Evolutionary conservation across 2,113 vertebrate genomes (phyloP).

Genomic region (Zootoca vivipara): DNA sequence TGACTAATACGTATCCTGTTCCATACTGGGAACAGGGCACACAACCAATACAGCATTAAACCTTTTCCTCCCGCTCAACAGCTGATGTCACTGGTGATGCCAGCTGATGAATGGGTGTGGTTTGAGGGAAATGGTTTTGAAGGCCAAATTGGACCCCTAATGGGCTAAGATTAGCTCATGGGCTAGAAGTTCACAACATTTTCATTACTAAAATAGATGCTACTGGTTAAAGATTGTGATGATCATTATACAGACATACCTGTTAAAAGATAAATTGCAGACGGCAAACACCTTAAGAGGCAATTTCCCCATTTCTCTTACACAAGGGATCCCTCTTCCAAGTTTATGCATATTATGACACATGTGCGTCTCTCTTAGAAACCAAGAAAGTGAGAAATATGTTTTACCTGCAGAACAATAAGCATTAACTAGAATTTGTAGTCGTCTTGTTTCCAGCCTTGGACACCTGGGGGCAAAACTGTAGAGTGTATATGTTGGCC

Average conservation of each 20-base stretch:
- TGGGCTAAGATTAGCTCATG: too few species aligned
- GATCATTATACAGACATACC: background rate
- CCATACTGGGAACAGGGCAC: too few species aligned
- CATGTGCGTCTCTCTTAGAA: background rate
- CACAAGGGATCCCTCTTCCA: background rate
- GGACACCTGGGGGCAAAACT: too few species aligned
- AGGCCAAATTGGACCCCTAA: too few species aligned
- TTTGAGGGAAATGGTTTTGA: too few species aligned
- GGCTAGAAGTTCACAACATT: too few species aligned
- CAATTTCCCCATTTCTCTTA: background rate
- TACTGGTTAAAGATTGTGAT: background rate
- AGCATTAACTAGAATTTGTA: background rate
- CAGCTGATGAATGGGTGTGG: too few species aligned
- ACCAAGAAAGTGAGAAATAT: background rate
- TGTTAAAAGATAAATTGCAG: background rate
- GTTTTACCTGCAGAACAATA: background rate
- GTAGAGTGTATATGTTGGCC: too few species aligned
- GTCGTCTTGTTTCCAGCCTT: background rate
- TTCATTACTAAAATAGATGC: background rate
- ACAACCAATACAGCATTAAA: too few species aligned
- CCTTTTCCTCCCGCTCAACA: too few species aligned
- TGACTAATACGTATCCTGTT: too few species aligned
- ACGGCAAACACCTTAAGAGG: background rate
- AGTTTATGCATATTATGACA: background rate
- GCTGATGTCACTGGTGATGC: too few species aligned